phyloP scores from a whole-genome alignment of 92 coral and sea anemone genomes.

The Palythoa grandis region DNA sequence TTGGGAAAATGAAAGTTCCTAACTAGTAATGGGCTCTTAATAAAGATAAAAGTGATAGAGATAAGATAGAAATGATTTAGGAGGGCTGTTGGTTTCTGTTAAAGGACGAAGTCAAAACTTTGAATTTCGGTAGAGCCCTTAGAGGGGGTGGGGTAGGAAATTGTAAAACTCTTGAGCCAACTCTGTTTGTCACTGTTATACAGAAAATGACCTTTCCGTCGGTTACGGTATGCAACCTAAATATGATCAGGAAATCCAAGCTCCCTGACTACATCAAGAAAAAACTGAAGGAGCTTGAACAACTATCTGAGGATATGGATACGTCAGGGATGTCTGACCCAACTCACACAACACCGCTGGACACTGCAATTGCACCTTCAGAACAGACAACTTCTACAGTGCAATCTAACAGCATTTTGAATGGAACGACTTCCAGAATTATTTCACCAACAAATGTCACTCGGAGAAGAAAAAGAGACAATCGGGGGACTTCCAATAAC shows the following conservation, averaged over 20 bases:
- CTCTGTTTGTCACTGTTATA: background rate
- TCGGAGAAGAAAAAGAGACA: constrained; percentile 11
- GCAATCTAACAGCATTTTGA: background rate
- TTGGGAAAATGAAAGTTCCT: too few relatives aligned
- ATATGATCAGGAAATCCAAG: constrained; percentile 68
- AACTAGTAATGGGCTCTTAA: too few relatives aligned
- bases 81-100: too few relatives aligned
- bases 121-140: too few relatives aligned
- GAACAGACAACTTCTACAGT: background rate
- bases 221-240: constrained; percentile 91
- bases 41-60: too few relatives aligned
- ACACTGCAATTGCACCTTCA: background rate
- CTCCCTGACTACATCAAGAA: constrained; percentile 18
- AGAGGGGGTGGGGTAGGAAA: background rate
- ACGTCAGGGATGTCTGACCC: background rate
- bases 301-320: background rate
- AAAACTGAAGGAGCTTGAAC: constrained; percentile 10
- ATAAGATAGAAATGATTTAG: too few relatives aligned
- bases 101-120: too few relatives aligned
- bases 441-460: too few relatives aligned
- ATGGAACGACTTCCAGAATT: background rate
- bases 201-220: constrained; percentile 84
- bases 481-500: background rate
- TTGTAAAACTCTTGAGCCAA: background rate
- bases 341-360: background rate